Percentiles rank a stretch among this genome's conserved stretches.
phyloP scores from a whole-genome alignment of 2,797 vertebrate species.

The Spinibarbus caldwelli region DNA sequence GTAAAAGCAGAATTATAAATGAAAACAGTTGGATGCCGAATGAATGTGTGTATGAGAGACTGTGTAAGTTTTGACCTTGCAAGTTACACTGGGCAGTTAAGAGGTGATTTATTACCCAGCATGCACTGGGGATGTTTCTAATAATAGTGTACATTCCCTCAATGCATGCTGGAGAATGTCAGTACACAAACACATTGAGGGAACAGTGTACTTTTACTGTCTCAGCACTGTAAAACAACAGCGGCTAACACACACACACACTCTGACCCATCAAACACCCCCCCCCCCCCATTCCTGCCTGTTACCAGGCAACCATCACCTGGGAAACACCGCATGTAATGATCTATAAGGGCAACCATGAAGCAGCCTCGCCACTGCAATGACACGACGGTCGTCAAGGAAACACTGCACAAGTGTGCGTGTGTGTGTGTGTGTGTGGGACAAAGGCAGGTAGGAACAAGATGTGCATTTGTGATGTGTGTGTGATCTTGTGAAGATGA shows the following conservation, averaged over 20 bases:
- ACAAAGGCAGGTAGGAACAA: constrained; percentile 64
- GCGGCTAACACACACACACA: not conserved
- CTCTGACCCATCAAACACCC: constrained; percentile 64
- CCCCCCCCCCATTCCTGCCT: constrained; percentile 65
- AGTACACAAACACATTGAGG: not conserved
- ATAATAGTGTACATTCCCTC: not conserved
- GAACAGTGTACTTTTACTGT: not conserved
- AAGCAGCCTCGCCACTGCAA: constrained; percentile 51
- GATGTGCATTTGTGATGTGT: constrained; percentile 49
- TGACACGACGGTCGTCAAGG: constrained; percentile 72
- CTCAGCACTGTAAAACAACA: not conserved
- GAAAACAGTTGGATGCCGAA: not conserved
- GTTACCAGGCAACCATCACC: constrained; percentile 83
- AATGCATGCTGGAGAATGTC: not conserved
- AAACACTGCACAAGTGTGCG: constrained; percentile 62
- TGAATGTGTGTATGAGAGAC: not conserved
- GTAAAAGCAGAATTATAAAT: not conserved
- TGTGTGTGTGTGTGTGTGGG: not conserved
- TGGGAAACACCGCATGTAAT: constrained; percentile 75
- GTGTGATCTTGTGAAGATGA: constrained; percentile 22
- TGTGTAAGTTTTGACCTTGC: constrained; percentile 7
- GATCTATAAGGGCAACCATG: constrained; percentile 74
- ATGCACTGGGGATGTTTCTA: not conserved
- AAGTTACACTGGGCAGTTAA: constrained; percentile 9
- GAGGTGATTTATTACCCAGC: constrained; percentile 10